phyloP scores from a whole-genome alignment of 2,113 vertebrate genomes.

The Chloroceryle aenea region DNA sequence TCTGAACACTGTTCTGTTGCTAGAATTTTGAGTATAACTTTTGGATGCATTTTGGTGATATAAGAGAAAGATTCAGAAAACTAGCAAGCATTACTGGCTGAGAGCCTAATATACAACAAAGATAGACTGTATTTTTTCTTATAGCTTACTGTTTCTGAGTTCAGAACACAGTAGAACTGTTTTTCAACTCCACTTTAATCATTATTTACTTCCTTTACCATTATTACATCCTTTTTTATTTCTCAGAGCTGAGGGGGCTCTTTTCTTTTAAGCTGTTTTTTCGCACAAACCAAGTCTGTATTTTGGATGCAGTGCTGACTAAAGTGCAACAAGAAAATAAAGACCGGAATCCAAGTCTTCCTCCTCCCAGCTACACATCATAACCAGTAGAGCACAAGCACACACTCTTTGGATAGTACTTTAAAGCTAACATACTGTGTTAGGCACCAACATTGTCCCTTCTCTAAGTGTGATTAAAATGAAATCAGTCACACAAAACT shows the following conservation, averaged over 20 bases:
- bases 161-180: not conserved
- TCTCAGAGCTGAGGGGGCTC: not conserved
- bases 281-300: not conserved
- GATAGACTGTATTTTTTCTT: not conserved
- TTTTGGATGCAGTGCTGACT: not conserved
- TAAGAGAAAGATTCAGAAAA: not conserved
- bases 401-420: not conserved
- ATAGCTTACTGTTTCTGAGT: not conserved
- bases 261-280: not conserved
- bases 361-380: not conserved
- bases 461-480: not conserved
- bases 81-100: not conserved
- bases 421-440: not conserved
- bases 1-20: not conserved
- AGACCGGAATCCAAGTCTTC: not conserved
- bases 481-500: not conserved
- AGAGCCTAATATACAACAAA: not conserved
- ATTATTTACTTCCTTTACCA: not conserved
- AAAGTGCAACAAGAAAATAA: not conserved
- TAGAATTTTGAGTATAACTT: not conserved
- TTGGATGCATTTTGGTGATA: not conserved
- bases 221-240: not conserved
- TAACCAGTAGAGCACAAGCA: not conserved
- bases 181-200: not conserved
- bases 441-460: not conserved